phyloP scores from a whole-genome alignment of 2,888 invertebrate species.

The Ichneumon xanthorius region DNA sequence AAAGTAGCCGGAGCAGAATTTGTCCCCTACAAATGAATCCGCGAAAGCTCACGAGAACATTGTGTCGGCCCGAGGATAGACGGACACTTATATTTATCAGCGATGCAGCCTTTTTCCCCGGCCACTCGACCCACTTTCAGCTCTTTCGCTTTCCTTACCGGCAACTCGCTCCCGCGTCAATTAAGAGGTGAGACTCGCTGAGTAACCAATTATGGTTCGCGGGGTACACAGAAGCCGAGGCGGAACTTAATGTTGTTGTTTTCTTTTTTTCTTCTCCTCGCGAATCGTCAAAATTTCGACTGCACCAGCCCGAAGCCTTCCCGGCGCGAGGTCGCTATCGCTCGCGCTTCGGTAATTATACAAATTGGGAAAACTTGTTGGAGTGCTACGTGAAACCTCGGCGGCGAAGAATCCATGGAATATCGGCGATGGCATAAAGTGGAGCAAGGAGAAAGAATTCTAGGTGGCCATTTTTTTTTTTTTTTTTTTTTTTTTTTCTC shows the following conservation, averaged over 20 bases:
- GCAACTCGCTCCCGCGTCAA: background rate
- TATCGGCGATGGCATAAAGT: background rate
- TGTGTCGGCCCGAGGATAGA: background rate
- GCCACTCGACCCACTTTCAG: background rate
- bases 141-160: background rate
- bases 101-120: background rate
- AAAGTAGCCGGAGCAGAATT: no score
- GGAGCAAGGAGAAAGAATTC: background rate
- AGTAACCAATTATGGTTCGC: background rate
- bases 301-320: background rate
- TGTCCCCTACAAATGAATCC: no score
- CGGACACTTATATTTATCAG: background rate
- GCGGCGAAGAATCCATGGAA: background rate
- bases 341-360: background rate
- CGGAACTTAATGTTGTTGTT: background rate
- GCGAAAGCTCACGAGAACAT: background rate
- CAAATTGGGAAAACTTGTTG: background rate
- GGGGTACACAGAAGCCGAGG: background rate
- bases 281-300: background rate
- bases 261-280: background rate
- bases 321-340: background rate
- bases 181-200: background rate
- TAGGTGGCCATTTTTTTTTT: background rate
- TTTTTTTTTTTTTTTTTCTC: slow-evolving; percentile 17
- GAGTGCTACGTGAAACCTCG: background rate